Evolutionary conservation across 2,888 invertebrate species (phyloP).

Genomic region (Serripes groenlandicus): DNA sequence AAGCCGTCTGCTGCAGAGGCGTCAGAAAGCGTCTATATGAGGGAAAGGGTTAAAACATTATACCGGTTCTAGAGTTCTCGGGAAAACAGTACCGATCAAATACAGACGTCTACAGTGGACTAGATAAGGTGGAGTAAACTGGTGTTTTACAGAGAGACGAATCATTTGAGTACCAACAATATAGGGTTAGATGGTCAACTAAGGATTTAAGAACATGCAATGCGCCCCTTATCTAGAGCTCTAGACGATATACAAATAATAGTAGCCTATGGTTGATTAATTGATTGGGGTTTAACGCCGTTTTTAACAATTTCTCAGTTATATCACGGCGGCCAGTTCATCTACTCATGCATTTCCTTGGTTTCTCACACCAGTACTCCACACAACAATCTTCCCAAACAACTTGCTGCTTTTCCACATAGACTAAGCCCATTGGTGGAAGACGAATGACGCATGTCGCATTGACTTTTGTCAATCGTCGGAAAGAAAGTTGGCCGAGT

Average conservation of each 20-base stretch:
- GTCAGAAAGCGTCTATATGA: too few relatives aligned
- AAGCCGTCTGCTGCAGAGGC: too few relatives aligned
- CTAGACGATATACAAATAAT: too few relatives aligned
- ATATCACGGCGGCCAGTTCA: not conserved
- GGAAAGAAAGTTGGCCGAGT: too few relatives aligned
- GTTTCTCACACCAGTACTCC: not conserved
- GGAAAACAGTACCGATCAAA: too few relatives aligned
- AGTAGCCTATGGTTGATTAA: not conserved
- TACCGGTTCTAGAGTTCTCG: too few relatives aligned
- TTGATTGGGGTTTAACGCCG: not conserved
- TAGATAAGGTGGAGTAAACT: not conserved
- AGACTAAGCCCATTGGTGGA: not conserved
- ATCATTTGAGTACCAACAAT: too few relatives aligned
- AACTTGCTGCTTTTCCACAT: not conserved
- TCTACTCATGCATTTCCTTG: not conserved
- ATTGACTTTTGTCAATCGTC: not conserved
- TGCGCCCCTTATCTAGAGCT: too few relatives aligned
- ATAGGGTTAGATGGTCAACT: too few relatives aligned
- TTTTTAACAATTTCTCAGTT: not conserved
- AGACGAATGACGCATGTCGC: not conserved
- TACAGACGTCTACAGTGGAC: too few relatives aligned
- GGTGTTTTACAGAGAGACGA: not conserved
- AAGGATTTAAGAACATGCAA: too few relatives aligned
- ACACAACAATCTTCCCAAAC: not conserved
- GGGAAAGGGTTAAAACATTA: too few relatives aligned